Conservation (phyloP, 2,797 vertebrate species). For the Choloepus didactylus region DNA sequence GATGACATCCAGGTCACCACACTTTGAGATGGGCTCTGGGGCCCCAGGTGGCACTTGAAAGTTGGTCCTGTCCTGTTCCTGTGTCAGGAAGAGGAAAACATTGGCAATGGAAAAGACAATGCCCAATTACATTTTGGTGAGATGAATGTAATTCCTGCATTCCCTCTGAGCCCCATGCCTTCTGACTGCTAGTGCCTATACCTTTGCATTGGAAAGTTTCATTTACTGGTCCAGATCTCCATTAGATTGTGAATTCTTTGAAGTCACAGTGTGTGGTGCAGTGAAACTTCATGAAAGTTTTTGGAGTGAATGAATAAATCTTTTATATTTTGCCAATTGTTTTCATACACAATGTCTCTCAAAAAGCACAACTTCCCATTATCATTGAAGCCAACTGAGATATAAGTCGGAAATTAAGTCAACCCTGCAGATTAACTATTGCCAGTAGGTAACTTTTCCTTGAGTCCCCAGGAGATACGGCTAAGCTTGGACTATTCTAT, state of each 20-base stretch:
- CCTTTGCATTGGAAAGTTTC: neutral
- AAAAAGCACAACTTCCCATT: constrained; percentile 21
- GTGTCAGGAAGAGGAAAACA: constrained; percentile 77
- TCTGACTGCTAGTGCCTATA: neutral
- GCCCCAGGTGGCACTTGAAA: constrained; percentile 78
- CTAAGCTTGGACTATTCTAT: neutral
- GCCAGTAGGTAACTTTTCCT: constrained; percentile 3
- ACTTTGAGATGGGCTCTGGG: constrained; percentile 92
- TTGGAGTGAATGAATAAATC: constrained; percentile 34
- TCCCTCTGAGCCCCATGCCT: neutral
- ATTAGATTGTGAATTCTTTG: neutral
- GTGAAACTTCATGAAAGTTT: constrained; percentile 17
- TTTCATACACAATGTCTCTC: neutral
- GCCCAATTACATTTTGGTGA: neutral
- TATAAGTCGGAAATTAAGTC: constrained; percentile 59
- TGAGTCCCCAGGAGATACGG: constrained; percentile 7
- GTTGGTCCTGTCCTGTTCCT: constrained; percentile 87
- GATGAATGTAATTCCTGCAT: too few relatives aligned
- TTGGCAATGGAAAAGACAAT: constrained; percentile 17
- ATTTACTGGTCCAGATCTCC: neutral
- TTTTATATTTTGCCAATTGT: constrained; percentile 34
- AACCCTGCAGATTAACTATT: neutral
- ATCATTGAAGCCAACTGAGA: constrained; percentile 52
- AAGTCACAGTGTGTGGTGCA: neutral
- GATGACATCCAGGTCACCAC: constrained; percentile 93